Evolutionary conservation across 2,888 invertebrate species (phyloP).

Genomic region (Sipha maydis): DNA sequence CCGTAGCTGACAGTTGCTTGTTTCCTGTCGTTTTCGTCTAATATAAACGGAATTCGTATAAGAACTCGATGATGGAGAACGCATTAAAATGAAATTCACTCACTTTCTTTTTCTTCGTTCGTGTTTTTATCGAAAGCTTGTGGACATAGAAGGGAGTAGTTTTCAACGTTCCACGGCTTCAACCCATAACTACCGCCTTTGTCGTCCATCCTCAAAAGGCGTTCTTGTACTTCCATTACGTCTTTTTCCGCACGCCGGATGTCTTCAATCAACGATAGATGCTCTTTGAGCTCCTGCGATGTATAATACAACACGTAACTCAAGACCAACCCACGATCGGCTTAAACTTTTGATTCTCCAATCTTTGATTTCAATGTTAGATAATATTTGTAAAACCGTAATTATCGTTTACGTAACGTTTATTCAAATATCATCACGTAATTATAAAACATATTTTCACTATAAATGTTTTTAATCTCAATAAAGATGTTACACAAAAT

Average conservation of each 20-base stretch:
- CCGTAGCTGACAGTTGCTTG: background rate
- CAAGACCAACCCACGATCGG: background rate
- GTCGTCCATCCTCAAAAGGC: conserved; percentile 6
- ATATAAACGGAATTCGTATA: background rate
- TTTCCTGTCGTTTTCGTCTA: background rate
- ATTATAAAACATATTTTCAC: no score
- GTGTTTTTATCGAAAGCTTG: background rate
- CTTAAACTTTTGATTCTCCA: no score
- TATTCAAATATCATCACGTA: no score
- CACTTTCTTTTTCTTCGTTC: background rate
- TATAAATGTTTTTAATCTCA: no score
- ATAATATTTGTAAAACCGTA: no score
- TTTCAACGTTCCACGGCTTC: conserved; percentile 5
- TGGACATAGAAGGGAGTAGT: conserved; percentile 21
- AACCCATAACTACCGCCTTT: background rate
- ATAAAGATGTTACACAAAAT: no score
- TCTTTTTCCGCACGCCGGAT: conserved; percentile 53
- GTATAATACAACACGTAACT: background rate
- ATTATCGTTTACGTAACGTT: no score
- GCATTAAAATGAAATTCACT: background rate
- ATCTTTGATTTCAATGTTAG: no score
- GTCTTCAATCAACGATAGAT: conserved; percentile 26
- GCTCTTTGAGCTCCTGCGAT: conserved; percentile 25
- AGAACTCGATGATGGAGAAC: background rate
- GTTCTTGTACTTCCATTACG: conserved; percentile 49